A percentile compares a stretch with the other conserved stretches of the same genome.
These are phyloP conservation scores for Adineta ricciae DNA, from an alignment of 2,888 invertebrate species.

Conservation along the genomic window DNA sequence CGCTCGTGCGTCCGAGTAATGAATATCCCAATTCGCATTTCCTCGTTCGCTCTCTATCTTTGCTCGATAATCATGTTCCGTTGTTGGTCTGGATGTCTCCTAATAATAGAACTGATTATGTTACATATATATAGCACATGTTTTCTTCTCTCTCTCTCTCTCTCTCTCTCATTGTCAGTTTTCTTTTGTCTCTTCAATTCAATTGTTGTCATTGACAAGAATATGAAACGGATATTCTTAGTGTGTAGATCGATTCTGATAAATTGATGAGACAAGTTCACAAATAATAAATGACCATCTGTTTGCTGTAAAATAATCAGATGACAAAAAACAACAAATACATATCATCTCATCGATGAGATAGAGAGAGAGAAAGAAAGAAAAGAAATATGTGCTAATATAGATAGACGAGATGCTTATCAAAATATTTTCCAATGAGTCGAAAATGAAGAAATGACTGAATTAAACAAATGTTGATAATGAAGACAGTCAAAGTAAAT, in stretches of 20 bases:
- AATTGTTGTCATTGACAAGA: background rate
- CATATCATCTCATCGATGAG: background rate
- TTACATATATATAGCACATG: background rate
- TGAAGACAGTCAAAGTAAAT: background rate
- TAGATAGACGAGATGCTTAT: background rate
- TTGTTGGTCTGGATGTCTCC: background rate
- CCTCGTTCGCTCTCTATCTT: background rate
- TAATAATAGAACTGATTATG: conserved; percentile 5
- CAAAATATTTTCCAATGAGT: background rate
- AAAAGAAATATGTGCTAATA: background rate
- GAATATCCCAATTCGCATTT: background rate
- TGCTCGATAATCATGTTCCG: background rate
- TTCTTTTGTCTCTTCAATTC: background rate
- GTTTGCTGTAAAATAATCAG: background rate
- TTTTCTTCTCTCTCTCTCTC: background rate
- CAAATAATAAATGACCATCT: background rate
- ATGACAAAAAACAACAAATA: background rate
- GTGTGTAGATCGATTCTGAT: background rate
- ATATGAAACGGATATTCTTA: background rate
- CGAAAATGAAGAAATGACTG: background rate
- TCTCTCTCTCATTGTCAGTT: background rate
- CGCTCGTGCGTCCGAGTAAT: background rate
- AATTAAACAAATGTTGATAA: background rate
- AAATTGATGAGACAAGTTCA: background rate
- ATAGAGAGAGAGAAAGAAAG: no score